A percentile compares a stretch with the other conserved stretches of the same genome.
Evolutionary conservation across 2,113 vertebrate genomes (phyloP).

Genomic region (Piprites chloris): DNA sequence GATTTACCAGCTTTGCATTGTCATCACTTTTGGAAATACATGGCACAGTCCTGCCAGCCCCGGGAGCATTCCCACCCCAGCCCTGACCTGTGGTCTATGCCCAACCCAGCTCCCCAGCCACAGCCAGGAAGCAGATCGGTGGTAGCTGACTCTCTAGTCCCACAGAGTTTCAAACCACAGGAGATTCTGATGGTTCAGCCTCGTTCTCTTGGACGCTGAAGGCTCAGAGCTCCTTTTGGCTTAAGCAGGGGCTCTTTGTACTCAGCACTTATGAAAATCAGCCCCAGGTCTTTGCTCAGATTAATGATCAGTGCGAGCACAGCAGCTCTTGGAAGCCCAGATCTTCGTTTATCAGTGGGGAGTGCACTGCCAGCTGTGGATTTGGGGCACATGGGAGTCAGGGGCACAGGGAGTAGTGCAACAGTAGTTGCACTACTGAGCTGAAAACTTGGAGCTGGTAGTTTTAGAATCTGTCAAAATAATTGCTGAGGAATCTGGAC

Average conservation of each 20-base stretch:
- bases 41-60: background rate
- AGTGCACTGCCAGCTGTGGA: accelerated
- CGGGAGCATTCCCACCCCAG: background rate
- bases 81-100: accelerated
- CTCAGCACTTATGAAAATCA: conserved; percentile 64
- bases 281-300: conserved; percentile 21
- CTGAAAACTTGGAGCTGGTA: background rate
- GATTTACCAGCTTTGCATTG: background rate
- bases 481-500: background rate
- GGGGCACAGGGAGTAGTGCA: too few relatives aligned
- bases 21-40: background rate
- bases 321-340: background rate
- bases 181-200: background rate
- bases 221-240: conserved; percentile 14
- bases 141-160: background rate
- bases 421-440: too few relatives aligned
- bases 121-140: background rate
- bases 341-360: background rate
- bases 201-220: background rate
- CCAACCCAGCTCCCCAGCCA: background rate
- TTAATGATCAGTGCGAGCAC: background rate
- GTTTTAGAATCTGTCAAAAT: background rate
- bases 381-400: background rate
- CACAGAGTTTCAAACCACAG: background rate
- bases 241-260: conserved; percentile 33